These are phyloP conservation scores for Drosophila bocqueti DNA, from an alignment of 1,140 invertebrate species.

Conservation along the genomic window DNA sequence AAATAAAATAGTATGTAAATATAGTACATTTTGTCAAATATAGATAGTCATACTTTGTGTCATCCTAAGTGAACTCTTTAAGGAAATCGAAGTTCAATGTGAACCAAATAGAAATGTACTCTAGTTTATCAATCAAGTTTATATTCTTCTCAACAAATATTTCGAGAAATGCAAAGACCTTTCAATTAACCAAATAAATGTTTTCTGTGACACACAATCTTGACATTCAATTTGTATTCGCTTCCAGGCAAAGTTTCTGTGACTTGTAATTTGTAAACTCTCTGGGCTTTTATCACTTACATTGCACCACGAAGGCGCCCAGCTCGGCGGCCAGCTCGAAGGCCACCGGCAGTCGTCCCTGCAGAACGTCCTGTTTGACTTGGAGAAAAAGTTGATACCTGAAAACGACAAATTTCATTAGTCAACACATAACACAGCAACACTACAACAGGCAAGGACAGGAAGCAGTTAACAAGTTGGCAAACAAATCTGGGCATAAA, in stretches of 20 bases:
- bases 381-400: slow-evolving; percentile 99
- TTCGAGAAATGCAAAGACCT: not conserved
- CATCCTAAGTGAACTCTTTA: too few species aligned
- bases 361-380: slow-evolving; percentile 97
- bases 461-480: slow-evolving; percentile 61
- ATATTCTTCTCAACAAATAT: not conserved
- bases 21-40: not conserved
- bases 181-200: slow-evolving; percentile 3
- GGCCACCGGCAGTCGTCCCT: slow-evolving; percentile 94
- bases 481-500: slow-evolving; percentile 71
- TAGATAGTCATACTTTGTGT: not conserved
- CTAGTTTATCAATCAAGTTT: not conserved
- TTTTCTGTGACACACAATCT: not conserved
- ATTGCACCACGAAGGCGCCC: slow-evolving; percentile 97
- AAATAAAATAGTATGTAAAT: too few species aligned
- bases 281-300: slow-evolving; percentile 88
- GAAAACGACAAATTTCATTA: slow-evolving; percentile 77
- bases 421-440: slow-evolving; percentile 20
- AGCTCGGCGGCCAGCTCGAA: slow-evolving; percentile 96
- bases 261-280: not conserved
- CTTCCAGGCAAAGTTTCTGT: not conserved
- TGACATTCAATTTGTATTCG: slow-evolving; percentile 1
- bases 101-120: not conserved
- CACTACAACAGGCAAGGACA: slow-evolving; percentile 22
- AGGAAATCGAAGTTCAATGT: not conserved